Evolutionary conservation across 2,888 invertebrate genomes (phyloP).

Genomic region (Celastrina argiolus): DNA sequence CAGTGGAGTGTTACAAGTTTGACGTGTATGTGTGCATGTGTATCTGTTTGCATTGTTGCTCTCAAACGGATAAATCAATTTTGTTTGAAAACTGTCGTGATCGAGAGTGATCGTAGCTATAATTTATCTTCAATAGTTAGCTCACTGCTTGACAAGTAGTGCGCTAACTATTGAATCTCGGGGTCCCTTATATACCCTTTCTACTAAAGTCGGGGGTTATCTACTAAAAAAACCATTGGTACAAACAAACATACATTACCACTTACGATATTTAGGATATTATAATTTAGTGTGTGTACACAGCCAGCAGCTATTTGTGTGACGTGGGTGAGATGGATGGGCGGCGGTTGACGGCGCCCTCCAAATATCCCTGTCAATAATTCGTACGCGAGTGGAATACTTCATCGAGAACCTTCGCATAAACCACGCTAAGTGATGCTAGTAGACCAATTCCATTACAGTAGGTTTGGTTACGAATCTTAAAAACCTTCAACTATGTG

Average conservation of each 20-base stretch:
- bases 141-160: no score
- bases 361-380: conserved; percentile 66
- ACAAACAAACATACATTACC: background rate
- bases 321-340: conserved; percentile 27
- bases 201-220: no score
- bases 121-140: no score
- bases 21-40: no score
- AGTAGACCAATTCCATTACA: background rate
- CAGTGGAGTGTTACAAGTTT: no score
- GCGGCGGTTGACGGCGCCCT: conserved; percentile 34
- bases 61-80: no score
- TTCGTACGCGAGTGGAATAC: conserved; percentile 62
- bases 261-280: background rate
- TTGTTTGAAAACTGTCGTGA: no score
- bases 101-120: no score
- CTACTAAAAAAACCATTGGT: no score
- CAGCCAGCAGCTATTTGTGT: background rate
- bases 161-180: no score
- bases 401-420: background rate
- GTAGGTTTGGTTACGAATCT: background rate
- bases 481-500: background rate
- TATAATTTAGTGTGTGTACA: background rate
- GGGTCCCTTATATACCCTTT: no score
- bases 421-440: conserved; percentile 4
- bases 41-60: no score